phyloP scores from a whole-genome alignment of 1,140 invertebrate genomes.

The Lordiphosa collinella region DNA sequence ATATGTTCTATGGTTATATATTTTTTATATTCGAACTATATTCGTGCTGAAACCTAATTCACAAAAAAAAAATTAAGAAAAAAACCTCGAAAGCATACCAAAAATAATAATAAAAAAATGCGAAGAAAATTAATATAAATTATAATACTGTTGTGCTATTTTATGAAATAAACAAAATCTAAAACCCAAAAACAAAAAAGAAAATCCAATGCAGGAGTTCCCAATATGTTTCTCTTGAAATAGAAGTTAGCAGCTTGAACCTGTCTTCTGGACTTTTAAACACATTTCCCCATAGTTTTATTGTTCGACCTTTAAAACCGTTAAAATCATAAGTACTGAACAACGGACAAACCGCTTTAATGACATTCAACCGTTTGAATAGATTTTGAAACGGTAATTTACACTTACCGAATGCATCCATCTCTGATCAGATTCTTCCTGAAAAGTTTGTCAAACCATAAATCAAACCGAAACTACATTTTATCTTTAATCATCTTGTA shows the following conservation, averaged over 20 bases:
- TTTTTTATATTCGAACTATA: conserved; percentile 41
- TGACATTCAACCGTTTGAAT: too few species aligned
- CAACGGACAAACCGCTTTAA: too few species aligned
- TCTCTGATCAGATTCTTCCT: too few species aligned
- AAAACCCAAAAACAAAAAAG: conserved; percentile 24
- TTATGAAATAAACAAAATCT: conserved; percentile 56
- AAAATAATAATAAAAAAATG: conserved; percentile 44
- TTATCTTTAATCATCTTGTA: too few species aligned
- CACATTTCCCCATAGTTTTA: too few species aligned
- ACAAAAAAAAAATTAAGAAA: conserved; percentile 29
- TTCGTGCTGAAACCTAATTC: conserved; percentile 45
- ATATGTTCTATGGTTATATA: conserved; percentile 66
- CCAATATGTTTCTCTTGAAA: conserved; percentile 6
- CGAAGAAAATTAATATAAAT: conserved; percentile 38
- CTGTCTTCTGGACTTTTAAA: too few species aligned
- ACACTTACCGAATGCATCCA: too few species aligned
- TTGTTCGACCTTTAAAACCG: too few species aligned
- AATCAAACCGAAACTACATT: too few species aligned
- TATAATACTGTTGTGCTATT: conserved; percentile 60
- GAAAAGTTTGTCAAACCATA: too few species aligned
- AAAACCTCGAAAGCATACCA: conserved; percentile 62
- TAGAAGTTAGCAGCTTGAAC: background rate
- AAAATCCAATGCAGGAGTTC: background rate
- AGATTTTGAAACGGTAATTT: too few species aligned
- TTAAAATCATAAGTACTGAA: too few species aligned